Evolutionary conservation across 1,140 invertebrate genomes (phyloP).

Genomic region (Lasioglossum baleicum): DNA sequence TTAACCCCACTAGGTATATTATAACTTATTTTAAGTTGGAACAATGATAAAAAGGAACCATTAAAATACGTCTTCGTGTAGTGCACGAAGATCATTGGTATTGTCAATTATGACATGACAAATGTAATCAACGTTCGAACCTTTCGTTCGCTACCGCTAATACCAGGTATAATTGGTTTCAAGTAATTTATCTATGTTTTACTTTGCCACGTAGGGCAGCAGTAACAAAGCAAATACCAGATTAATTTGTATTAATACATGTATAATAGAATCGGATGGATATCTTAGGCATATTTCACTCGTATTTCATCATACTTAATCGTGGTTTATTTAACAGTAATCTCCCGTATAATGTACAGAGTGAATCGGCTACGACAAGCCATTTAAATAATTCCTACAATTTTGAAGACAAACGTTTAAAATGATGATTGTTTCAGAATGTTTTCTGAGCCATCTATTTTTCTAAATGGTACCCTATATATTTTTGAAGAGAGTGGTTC

Average conservation of each 20-base stretch:
- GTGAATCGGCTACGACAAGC: too few species aligned
- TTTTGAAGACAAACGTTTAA: too few species aligned
- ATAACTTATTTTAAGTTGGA: neutral
- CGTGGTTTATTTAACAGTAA: neutral
- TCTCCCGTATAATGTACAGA: too few species aligned
- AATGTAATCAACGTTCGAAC: neutral
- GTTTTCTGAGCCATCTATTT: too few species aligned
- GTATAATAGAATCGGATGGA: slow-evolving; percentile 2
- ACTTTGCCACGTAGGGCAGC: neutral
- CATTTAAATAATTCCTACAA: too few species aligned
- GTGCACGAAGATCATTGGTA: neutral
- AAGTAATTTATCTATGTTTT: neutral
- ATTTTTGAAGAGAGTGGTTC: too few species aligned
- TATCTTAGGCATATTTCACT: neutral
- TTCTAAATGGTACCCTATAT: too few species aligned
- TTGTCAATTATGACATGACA: neutral
- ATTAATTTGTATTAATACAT: neutral
- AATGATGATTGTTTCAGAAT: too few species aligned
- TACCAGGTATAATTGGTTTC: slow-evolving; percentile 21
- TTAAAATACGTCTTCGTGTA: neutral
- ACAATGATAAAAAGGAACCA: slow-evolving; percentile 6
- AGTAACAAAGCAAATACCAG: slow-evolving; percentile 11
- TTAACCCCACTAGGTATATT: neutral
- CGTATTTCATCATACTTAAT: neutral
- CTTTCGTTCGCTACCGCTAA: slow-evolving; percentile 27